phyloP scores from a whole-genome alignment of 2,113 vertebrate genomes.

The Polypterus senegalus region DNA sequence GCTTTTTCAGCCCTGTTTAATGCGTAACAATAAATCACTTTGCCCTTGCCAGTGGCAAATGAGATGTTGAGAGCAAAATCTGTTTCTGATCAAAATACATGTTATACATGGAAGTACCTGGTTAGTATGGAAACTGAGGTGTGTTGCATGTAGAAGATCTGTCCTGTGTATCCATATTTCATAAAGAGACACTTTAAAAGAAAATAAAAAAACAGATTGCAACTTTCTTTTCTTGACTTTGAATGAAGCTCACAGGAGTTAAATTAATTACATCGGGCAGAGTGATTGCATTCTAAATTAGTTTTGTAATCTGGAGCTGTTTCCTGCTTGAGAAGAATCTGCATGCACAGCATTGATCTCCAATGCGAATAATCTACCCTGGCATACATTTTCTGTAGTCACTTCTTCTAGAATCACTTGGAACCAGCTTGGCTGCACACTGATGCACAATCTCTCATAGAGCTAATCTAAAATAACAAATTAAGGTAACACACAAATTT shows the following conservation, averaged over 20 bases:
- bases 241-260: slow-evolving; percentile 47
- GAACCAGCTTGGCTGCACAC: no score
- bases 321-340: no score
- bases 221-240: slow-evolving; percentile 34
- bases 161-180: background rate
- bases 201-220: slow-evolving; percentile 14
- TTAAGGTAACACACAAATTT: no score
- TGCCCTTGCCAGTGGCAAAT: slow-evolving; percentile 11
- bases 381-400: no score
- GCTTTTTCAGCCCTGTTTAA: slow-evolving; percentile 10
- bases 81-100: background rate
- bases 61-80: background rate
- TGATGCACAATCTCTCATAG: no score
- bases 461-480: no score
- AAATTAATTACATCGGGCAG: slow-evolving; percentile 63
- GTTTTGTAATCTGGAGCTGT: no score
- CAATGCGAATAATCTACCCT: no score
- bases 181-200: background rate
- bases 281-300: slow-evolving; percentile 33
- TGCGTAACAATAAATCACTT: slow-evolving; percentile 19
- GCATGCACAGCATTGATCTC: no score
- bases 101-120: background rate
- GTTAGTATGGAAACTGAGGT: background rate
- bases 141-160: background rate
- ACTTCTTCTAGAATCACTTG: no score